Base-by-base conservation (phyloP, 2,113 vertebrate species). In the Macquaria ambigua region DNA sequence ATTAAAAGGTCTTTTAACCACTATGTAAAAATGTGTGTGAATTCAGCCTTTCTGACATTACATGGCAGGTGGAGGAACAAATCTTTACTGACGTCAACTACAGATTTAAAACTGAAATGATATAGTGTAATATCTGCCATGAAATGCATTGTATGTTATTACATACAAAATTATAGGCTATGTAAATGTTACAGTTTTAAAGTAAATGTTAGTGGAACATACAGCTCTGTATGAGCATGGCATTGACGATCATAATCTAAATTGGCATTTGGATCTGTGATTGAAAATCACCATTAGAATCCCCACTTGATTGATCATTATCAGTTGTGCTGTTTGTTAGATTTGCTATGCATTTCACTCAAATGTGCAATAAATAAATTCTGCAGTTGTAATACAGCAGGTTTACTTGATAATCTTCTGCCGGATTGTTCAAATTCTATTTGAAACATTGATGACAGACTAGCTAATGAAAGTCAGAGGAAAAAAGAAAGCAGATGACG, bases 401-500 rank as follows among this genome's bases (percentile, higher is more conserved):
- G 6, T 43, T 48, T 20, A 23, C 37, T 9, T 53, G 5, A 67
- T 64, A 39, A 75, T 34, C 50, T 28, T 34, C 62, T 20, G 55
- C n/a, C 41, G 23, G 8, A 21, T 34, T 21, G 50, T 34, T 61
- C 34, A 63, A 28, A 72, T 20, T 52, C 25, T 41, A 37, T 23
- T 23, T 63, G n/a, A 25, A 53, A 43, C 43, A 73, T 64, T 52
- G 53, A 53, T 73, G 59, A 43, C 68, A 48, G 80, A 56, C 53
- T 14, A 46, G 41, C 55, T 31, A 53, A 62, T 70, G 16, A 52
- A 61, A 41, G 46, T 53, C 66, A 43, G 59, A 18, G 4, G 20
- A 41, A n/a, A 58, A 20, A n/a, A 21, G 48, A 21, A 79, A 71
- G 55, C 52, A 18, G 43, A 56, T 71, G 56, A 79, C 67, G n/a